Evolutionary conservation across 2,113 vertebrate species (phyloP), one percentile per base, ranked within the genome.

Genomic region (Scytalopus superciliaris): DNA sequence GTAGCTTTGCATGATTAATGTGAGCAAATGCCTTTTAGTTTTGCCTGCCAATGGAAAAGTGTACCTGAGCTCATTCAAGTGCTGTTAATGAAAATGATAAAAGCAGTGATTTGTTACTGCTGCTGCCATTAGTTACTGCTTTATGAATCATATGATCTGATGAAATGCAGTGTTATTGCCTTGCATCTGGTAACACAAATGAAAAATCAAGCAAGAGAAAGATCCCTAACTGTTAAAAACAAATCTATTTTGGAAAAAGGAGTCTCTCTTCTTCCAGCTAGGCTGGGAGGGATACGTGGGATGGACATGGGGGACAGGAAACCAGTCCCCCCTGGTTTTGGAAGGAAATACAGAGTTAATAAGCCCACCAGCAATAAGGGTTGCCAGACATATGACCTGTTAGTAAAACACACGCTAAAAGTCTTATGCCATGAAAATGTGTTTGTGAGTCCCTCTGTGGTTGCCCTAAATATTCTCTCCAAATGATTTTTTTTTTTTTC

Each of bases 71-170:
- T 94, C 3, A 0, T 86, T 94, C 37, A 81, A 94, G 42, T 89
- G 85, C 80, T 94, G 50, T 63, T 97, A 96, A 95, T 88, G 89
- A 87, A 79, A 74, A 64, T n/a, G 45, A 66, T 90, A 77, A 90
- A 90, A 92, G 83, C 78, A 69, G 78, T 62, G 44, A 78, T 89
- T 86, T 96, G 56, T 94, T 95, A 57, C 6, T 94, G 47, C 63
- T 94, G 68, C 80, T 84, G 31, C 78, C 24, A 62, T 80, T 91
- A 91, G 86, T 60, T 66, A 85, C 70, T 76, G 82, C 40, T 92
- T 82, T 89, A 77, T 86, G 67, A 86, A 85, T 88, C 79, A 37
- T 64, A 50, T 89, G 88, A 88, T 44, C 83, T 59, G 50, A 47
- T 63, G 35, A 84, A 96, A 93, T 69, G 37, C 37, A 30, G 5